These are phyloP conservation scores for Lycaena phlaeas DNA, from an alignment of 2,888 invertebrate genomes.

Conservation along the genomic window DNA sequence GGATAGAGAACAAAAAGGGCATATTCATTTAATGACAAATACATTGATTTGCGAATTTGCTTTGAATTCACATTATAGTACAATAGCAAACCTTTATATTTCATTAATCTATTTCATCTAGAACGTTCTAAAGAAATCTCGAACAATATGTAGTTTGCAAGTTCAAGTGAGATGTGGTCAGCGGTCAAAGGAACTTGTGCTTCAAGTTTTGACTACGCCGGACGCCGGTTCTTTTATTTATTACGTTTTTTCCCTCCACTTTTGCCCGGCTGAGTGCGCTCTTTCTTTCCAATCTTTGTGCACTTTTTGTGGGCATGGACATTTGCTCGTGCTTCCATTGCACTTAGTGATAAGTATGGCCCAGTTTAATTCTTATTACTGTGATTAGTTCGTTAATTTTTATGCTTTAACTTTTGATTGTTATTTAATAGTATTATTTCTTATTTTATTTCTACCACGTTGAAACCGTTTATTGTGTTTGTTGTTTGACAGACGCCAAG, in stretches of 20 bases:
- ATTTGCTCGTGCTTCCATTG: slow-evolving; percentile 41
- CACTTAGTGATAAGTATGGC: not conserved
- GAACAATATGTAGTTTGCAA: slow-evolving; percentile 17
- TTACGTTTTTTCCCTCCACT: slow-evolving; percentile 50
- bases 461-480: too few relatives aligned
- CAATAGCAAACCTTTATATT: too few relatives aligned
- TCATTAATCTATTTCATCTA: slow-evolving; percentile 14
- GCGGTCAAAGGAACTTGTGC: slow-evolving; percentile 41
- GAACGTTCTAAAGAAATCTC: slow-evolving; percentile 6
- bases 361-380: not conserved
- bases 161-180: slow-evolving; percentile 37
- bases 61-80: too few relatives aligned
- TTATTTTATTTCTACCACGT: too few relatives aligned
- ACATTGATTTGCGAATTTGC: too few relatives aligned
- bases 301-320: slow-evolving; percentile 50
- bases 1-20: too few relatives aligned
- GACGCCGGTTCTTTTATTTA: slow-evolving; percentile 46
- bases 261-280: slow-evolving; percentile 46
- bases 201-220: slow-evolving; percentile 42
- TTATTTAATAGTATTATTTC: too few relatives aligned
- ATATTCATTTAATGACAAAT: too few relatives aligned
- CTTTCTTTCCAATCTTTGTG: slow-evolving; percentile 38
- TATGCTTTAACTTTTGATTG: too few relatives aligned
- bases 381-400: not conserved
- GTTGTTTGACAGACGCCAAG: too few relatives aligned